Conservation (phyloP, 2,888 invertebrate genomes). For the Dusona sp. region DNA sequence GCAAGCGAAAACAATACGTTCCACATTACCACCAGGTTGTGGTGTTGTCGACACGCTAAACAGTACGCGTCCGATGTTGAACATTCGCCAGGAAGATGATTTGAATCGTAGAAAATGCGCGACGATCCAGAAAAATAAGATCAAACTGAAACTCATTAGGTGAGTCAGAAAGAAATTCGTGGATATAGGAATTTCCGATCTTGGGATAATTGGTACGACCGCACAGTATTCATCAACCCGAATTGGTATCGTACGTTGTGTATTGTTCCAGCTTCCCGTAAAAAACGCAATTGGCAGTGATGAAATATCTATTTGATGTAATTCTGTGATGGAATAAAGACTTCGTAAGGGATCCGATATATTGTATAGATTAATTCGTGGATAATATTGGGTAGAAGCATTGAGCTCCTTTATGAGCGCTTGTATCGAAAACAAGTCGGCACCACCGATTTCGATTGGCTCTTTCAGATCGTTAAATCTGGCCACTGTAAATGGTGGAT, state of each 20-base stretch:
- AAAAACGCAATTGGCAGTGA: not conserved
- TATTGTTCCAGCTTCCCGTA: not conserved
- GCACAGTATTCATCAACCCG: conserved; percentile 57
- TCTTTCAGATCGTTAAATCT: not conserved
- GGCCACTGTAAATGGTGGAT: not conserved
- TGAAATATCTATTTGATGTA: conserved; percentile 44
- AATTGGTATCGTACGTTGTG: conserved; percentile 35
- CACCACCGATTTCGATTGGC: conserved; percentile 28
- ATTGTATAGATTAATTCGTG: not conserved
- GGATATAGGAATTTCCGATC: not conserved
- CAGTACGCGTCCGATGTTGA: not conserved
- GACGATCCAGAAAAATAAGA: conserved; percentile 13
- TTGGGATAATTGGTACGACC: conserved; percentile 58
- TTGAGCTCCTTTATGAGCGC: not conserved
- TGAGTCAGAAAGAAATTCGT: not conserved
- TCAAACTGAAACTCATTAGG: conserved; percentile 24
- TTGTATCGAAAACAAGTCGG: conserved; percentile 7
- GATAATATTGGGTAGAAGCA: not conserved
- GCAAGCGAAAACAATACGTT: conserved; percentile 60
- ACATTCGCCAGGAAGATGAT: not conserved
- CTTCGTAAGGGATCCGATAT: not conserved
- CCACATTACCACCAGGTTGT: conserved; percentile 28
- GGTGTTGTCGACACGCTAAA: not conserved
- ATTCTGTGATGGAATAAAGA: not conserved
- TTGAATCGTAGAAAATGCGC: not conserved